Evolutionary conservation across 2,113 vertebrate species (phyloP).

Genomic region (Scomber scombrus): DNA sequence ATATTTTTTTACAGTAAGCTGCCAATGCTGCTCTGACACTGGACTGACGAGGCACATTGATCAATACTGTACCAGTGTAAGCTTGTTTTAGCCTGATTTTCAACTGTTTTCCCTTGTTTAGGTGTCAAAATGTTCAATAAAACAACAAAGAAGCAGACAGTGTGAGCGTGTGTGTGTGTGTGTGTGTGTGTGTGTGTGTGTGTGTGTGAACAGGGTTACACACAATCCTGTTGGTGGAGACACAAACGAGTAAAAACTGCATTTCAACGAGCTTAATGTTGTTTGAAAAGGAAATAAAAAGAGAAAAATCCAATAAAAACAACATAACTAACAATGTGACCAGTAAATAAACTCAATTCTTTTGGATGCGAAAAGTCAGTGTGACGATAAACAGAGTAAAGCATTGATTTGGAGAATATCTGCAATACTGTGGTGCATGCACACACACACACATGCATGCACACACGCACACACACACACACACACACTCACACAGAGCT

Average conservation of each 20-base stretch:
- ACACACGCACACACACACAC: neutral
- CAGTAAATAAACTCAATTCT: neutral
- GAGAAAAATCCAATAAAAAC: neutral
- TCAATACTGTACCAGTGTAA: neutral
- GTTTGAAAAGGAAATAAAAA: neutral
- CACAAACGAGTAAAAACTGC: neutral
- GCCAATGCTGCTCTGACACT: too few relatives aligned
- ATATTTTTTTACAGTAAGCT: too few relatives aligned
- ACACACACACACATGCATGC: conserved; percentile 19
- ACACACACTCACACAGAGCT: neutral
- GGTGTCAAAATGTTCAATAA: neutral
- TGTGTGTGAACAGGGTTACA: too few relatives aligned
- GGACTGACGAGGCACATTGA: too few relatives aligned
- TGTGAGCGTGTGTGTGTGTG: neutral
- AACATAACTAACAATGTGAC: accelerated
- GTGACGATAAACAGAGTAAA: neutral
- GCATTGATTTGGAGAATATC: neutral
- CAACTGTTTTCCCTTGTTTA: neutral
- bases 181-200: too few relatives aligned
- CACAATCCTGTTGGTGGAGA: too few relatives aligned
- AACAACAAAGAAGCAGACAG: neutral
- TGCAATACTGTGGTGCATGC: neutral
- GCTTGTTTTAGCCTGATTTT: neutral
- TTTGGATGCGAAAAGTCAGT: neutral
- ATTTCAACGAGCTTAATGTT: neutral